A percentile compares a stretch with the other conserved stretches of the same genome.
Evolutionary conservation across 37 sponge, comb jelly and placozoan species (phyloP).

Genomic region (Theonella swinhoei): DNA sequence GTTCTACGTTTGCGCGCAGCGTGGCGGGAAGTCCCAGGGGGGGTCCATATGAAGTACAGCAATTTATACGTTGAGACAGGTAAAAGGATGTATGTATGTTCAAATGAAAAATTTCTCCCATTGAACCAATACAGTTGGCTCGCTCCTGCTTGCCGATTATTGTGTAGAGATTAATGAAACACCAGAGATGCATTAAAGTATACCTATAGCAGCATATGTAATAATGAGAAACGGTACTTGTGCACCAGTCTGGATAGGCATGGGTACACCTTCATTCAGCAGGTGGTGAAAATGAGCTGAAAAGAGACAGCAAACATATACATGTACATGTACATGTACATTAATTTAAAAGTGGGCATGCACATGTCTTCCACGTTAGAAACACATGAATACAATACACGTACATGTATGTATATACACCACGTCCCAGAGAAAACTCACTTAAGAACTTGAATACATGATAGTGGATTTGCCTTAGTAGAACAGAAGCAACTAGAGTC

Average conservation of each 20-base stretch:
- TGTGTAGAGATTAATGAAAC: too few species aligned
- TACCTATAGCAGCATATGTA: constrained; percentile 62
- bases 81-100: too few species aligned
- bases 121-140: too few species aligned
- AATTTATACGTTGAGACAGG: too few species aligned
- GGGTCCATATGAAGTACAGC: too few species aligned
- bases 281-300: constrained; percentile 33
- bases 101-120: too few species aligned
- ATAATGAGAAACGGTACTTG: constrained; percentile 51
- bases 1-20: too few species aligned
- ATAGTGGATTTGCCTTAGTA: constrained; percentile 58
- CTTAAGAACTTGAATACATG: constrained; percentile 66
- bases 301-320: too few species aligned
- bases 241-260: constrained; percentile 58
- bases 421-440: constrained; percentile 3
- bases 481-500: constrained; percentile 67
- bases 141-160: too few species aligned
- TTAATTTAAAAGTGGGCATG: neutral
- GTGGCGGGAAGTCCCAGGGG: too few species aligned
- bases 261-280: constrained; percentile 54
- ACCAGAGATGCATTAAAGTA: too few species aligned
- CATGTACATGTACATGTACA: too few species aligned
- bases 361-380: neutral
- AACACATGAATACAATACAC: neutral
- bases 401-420: neutral